Conservation (phyloP, 2,888 invertebrate species). For the Drosophila flavopinicola region DNA sequence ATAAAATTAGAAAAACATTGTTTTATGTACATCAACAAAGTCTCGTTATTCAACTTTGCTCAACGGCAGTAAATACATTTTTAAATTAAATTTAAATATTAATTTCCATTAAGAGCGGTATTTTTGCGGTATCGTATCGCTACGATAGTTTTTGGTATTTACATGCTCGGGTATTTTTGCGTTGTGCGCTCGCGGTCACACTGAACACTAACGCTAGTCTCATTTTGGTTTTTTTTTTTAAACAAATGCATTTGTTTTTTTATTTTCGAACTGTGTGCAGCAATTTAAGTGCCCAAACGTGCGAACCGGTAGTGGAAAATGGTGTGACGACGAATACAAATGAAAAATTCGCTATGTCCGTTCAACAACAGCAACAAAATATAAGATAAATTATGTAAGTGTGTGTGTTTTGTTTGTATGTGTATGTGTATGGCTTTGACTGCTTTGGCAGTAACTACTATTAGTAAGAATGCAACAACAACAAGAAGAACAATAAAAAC, state of each 20-base stretch:
- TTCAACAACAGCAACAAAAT: conserved; percentile 45
- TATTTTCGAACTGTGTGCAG: conserved; percentile 59
- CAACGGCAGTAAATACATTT: neutral
- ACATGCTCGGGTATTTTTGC: conserved; percentile 10
- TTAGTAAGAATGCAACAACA: conserved; percentile 55
- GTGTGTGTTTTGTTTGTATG: conserved; percentile 24
- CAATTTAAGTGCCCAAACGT: conserved; percentile 37
- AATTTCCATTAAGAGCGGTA: neutral
- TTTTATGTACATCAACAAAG: conserved; percentile 5
- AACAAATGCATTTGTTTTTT: conserved; percentile 74
- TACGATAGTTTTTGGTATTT: conserved; percentile 1
- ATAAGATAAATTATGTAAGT: conserved; percentile 71
- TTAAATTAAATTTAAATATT: neutral
- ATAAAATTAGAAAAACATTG: conserved; percentile 22
- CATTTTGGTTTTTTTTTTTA: conserved; percentile 72
- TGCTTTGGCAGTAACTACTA: conserved; percentile 51
- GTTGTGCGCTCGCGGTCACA: conserved; percentile 31
- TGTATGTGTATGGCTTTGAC: conserved; percentile 28
- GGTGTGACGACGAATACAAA: conserved; percentile 31
- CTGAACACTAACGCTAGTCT: conserved; percentile 53
- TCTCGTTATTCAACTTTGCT: neutral
- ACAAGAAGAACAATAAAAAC: conserved; percentile 21
- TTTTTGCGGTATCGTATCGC: conserved; percentile 27
- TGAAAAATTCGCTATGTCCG: conserved; percentile 55
- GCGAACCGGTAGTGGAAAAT: conserved; percentile 41